These are phyloP conservation scores for Mesoligia furuncula DNA, from an alignment of 2,888 invertebrate species.

Conservation along the genomic window DNA sequence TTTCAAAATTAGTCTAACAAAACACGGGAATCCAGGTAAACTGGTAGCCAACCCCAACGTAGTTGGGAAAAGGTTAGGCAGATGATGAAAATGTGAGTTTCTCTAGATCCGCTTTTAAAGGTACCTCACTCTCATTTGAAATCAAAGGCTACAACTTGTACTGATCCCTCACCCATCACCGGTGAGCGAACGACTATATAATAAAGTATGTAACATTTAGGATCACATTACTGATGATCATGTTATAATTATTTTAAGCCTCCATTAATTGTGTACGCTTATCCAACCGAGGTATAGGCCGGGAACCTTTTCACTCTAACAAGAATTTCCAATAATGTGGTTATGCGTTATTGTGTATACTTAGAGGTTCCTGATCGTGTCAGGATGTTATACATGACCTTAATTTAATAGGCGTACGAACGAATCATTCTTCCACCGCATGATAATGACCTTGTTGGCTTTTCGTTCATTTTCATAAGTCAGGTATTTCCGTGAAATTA, in stretches of 20 bases:
- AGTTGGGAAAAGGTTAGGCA: no score
- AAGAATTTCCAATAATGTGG: conserved; percentile 48
- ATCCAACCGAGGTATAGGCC: background rate
- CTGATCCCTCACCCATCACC: background rate
- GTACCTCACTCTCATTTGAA: background rate
- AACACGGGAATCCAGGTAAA: background rate
- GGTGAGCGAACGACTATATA: background rate
- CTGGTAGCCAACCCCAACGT: no score
- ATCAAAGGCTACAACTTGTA: background rate
- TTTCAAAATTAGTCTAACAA: no score
- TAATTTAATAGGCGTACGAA: background rate
- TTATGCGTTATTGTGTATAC: conserved; percentile 1
- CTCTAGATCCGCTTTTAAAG: background rate
- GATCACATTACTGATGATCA: conserved; percentile 11
- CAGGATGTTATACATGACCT: conserved; percentile 6
- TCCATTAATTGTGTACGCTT: conserved; percentile 29
- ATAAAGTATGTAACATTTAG: background rate
- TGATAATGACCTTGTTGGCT: background rate
- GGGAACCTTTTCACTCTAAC: conserved; percentile 26
- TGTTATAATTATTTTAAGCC: conserved; percentile 37
- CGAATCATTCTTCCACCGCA: background rate
- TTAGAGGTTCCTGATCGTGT: conserved; percentile 7
- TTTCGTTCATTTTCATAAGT: background rate
- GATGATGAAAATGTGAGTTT: background rate
- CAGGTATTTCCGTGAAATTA: background rate